These are phyloP conservation scores for Eurois occulta DNA, from an alignment of 2,888 invertebrate genomes.

Conservation along the genomic window DNA sequence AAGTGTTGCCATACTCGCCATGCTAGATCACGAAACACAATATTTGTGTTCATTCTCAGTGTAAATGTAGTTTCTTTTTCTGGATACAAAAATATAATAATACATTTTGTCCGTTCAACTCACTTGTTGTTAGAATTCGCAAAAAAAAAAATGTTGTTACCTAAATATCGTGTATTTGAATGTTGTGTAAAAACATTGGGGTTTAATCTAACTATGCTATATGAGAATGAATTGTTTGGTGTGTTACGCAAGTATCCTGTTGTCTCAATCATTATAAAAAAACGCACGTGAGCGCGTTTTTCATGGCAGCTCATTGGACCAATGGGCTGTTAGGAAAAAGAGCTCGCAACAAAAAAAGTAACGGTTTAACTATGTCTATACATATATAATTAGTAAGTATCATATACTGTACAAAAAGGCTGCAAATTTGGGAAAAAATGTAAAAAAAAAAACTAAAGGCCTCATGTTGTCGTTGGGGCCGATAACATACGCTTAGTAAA, in stretches of 20 bases:
- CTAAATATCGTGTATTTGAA: constrained; percentile 80
- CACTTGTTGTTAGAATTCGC: constrained; percentile 70
- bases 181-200: constrained; percentile 78
- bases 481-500: constrained; percentile 89
- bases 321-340: constrained; percentile 54
- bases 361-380: constrained; percentile 85
- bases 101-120: constrained; percentile 73
- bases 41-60: constrained; percentile 40
- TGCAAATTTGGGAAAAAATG: constrained; percentile 60
- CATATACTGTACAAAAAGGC: constrained; percentile 64
- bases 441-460: constrained; percentile 80
- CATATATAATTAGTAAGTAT: constrained; percentile 63
- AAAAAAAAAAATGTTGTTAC: constrained; percentile 75
- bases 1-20: constrained; percentile 17
- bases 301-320: constrained; percentile 67
- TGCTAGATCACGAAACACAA: constrained; percentile 23
- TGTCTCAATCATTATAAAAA: constrained; percentile 78
- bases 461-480: constrained; percentile 84
- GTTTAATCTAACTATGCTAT: constrained; percentile 82
- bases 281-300: constrained; percentile 75
- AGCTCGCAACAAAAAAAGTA: constrained; percentile 56
- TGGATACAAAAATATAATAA: constrained; percentile 64
- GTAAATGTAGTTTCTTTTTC: constrained; percentile 83
- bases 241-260: constrained; percentile 82
- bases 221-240: constrained; percentile 74